Conservation (phyloP, 1,140 invertebrate genomes). For the Dendroctonus valens region DNA sequence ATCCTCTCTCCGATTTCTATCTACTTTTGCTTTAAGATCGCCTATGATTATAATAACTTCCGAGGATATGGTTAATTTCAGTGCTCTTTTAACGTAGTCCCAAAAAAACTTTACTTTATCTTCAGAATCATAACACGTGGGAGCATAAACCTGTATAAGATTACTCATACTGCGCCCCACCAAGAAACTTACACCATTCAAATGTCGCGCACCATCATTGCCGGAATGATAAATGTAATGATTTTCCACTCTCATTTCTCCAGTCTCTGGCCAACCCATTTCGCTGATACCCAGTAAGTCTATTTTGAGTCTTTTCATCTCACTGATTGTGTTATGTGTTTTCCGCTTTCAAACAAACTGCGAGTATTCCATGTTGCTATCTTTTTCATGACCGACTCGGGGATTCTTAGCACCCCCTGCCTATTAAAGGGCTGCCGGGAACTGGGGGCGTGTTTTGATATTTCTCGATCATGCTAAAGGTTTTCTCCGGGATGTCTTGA, state of each 20-base stretch:
- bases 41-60: constrained; percentile 39
- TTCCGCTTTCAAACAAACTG: constrained; percentile 19
- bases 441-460: constrained; percentile 17
- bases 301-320: constrained; percentile 29
- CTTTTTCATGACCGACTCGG: too few species aligned
- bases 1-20: constrained; percentile 21
- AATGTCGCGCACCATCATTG: constrained; percentile 12
- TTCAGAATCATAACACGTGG: constrained; percentile 37
- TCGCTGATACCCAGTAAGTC: constrained; percentile 25
- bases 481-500: constrained; percentile 14
- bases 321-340: constrained; percentile 18
- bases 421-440: constrained; percentile 19
- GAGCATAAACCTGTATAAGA: constrained; percentile 47
- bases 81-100: constrained; percentile 20
- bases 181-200: constrained; percentile 18
- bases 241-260: constrained; percentile 16
- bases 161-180: constrained; percentile 31
- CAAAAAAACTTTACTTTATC: constrained; percentile 38
- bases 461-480: constrained; percentile 12
- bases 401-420: constrained; percentile 22
- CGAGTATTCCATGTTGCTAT: constrained; percentile 8
- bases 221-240: constrained; percentile 19
- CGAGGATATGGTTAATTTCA: constrained; percentile 31
- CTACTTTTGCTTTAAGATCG: constrained; percentile 43
- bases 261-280: constrained; percentile 22